A percentile compares a stretch with the other conserved stretches of the same genome.
Evolutionary conservation across 1,140 invertebrate genomes (phyloP).

Genomic region (Doryteuthis pealeii): DNA sequence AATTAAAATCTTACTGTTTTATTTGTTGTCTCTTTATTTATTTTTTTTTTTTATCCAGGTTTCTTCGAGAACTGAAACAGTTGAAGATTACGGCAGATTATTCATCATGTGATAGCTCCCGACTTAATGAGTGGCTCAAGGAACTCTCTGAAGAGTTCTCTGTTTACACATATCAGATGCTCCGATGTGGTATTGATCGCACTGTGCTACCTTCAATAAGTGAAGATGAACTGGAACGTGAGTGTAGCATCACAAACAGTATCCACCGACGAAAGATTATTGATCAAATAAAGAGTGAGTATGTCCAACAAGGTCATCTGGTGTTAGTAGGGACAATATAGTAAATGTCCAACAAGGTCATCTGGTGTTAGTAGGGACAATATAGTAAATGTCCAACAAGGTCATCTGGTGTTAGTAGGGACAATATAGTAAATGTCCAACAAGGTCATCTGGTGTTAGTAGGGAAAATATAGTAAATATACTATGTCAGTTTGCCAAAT

Average conservation of each 20-base stretch:
- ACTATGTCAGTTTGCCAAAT: no score
- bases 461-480: no score
- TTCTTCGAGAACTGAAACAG: constrained; percentile 90
- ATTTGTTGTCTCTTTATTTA: no score
- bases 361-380: no score
- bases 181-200: constrained; percentile 91
- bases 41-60: constrained; percentile 66
- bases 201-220: constrained; percentile 70
- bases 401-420: no score
- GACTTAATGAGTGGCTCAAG: constrained; percentile 88
- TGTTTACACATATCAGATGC: constrained; percentile 95
- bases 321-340: no score
- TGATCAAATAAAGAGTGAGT: constrained; percentile 88
- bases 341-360: no score
- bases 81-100: constrained; percentile 98
- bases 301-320: not conserved
- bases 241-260: constrained; percentile 90
- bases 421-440: no score
- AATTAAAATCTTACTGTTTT: no score
- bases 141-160: constrained; percentile 86
- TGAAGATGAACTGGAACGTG: constrained; percentile 86
- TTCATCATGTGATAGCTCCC: constrained; percentile 87
- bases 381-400: no score
- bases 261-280: constrained; percentile 90
- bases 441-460: no score